phyloP scores from a whole-genome alignment of 2,113 vertebrate genomes.

The Dermatemys mawii region DNA sequence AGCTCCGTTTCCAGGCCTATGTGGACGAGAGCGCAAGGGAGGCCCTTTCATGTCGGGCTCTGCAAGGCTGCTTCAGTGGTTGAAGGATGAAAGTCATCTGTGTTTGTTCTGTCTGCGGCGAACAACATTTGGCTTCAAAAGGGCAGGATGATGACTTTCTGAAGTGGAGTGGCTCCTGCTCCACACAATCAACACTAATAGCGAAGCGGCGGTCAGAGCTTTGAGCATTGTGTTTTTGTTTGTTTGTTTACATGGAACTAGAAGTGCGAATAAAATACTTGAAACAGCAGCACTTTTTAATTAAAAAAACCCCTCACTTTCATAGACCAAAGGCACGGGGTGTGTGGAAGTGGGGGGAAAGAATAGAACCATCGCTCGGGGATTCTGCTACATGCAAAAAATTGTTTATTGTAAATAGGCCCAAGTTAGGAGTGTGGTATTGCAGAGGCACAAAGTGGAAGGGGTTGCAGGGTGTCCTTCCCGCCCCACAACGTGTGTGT shows the following conservation, averaged over 20 bases:
- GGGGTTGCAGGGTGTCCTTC: neutral
- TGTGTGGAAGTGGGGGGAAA: neutral
- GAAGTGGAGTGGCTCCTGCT: conserved; percentile 38
- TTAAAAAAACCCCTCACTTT: conserved; percentile 20
- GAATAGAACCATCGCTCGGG: neutral
- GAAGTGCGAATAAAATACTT: neutral
- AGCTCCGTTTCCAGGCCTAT: conserved; percentile 85
- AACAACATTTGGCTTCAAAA: conserved; percentile 69
- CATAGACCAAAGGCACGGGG: neutral
- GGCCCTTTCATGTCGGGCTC: conserved; percentile 89
- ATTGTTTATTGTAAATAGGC: conserved; percentile 64
- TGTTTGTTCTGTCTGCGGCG: conserved; percentile 60
- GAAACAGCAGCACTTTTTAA: conserved; percentile 44
- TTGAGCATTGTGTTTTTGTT: neutral
- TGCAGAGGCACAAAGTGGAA: neutral
- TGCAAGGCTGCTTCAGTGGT: conserved; percentile 69
- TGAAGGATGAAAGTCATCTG: conserved; percentile 74
- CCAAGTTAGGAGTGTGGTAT: conserved; percentile 39
- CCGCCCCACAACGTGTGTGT: neutral
- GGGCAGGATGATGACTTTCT: conserved; percentile 61
- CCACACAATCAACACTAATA: conserved; percentile 54
- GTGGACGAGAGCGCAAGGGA: conserved; percentile 80
- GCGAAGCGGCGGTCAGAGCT: conserved; percentile 36
- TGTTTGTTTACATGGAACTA: conserved; percentile 49
- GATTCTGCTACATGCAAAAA: conserved; percentile 36